These are phyloP conservation scores for Ectropis grisescens DNA, from an alignment of 1,140 invertebrate genomes.

Conservation along the genomic window DNA sequence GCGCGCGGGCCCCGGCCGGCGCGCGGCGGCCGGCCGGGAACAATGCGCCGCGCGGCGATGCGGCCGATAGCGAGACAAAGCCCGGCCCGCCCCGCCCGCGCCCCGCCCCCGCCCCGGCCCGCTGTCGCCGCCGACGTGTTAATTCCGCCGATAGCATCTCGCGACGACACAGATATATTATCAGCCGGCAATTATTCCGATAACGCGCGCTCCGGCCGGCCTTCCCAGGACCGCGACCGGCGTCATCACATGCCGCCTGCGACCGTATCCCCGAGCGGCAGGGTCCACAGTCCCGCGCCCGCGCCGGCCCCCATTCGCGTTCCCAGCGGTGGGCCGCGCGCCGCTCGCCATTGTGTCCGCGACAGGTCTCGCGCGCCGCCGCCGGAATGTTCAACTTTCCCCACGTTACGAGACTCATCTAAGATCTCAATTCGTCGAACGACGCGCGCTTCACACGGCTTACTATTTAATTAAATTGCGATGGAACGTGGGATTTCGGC, in stretches of 20 bases:
- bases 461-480: no score
- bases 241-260: no score
- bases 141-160: conserved; percentile 15
- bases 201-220: conserved; percentile 5
- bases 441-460: no score
- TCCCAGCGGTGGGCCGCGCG: no score
- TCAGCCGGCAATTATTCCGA: conserved; percentile 15
- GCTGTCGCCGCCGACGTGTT: conserved; percentile 12
- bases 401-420: not conserved
- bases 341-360: no score
- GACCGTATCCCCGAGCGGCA: no score
- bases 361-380: conserved; percentile 1
- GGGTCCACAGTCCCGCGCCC: no score
- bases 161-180: conserved; percentile 11
- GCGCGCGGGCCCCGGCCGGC: not conserved
- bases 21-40: not conserved
- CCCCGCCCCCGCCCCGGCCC: conserved; percentile 3
- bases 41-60: conserved; percentile 1
- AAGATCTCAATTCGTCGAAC: no score
- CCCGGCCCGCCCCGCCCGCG: conserved; percentile 9
- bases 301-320: no score
- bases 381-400: conserved; percentile 6
- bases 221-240: no score
- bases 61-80: conserved; percentile 17
- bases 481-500: no score